Percentiles rank a stretch among this genome's conserved stretches.
Evolutionary conservation across 2,888 invertebrate genomes (phyloP).

Genomic region (Trachelus troglodyta): DNA sequence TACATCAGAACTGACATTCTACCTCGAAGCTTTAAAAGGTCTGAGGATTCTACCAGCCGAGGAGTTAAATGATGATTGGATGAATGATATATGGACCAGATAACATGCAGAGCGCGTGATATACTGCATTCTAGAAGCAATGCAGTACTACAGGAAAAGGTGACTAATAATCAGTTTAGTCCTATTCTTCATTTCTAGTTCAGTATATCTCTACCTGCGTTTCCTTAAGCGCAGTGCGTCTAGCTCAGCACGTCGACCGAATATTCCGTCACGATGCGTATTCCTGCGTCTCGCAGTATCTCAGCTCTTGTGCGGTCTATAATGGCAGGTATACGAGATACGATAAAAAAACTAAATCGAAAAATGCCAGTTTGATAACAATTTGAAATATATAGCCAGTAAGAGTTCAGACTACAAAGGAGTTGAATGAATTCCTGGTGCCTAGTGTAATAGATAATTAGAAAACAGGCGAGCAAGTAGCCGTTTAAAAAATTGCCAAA

Average conservation of each 20-base stretch:
- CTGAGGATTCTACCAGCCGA: conserved; percentile 81
- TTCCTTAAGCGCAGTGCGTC: not conserved
- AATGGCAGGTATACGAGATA: not conserved
- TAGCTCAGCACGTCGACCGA: not conserved
- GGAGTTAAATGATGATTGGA: conserved; percentile 79
- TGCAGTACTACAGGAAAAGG: conserved; percentile 46
- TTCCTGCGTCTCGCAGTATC: not conserved
- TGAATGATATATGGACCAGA: conserved; percentile 87
- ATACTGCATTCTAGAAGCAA: conserved; percentile 61
- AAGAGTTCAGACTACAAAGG: not conserved
- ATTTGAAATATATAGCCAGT: not conserved
- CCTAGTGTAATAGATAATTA: not conserved
- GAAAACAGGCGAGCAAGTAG: not conserved
- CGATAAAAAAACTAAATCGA: not conserved
- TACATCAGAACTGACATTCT: conserved; percentile 92
- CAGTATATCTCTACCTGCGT: not conserved
- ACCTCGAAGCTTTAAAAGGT: conserved; percentile 86
- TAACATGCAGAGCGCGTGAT: conserved; percentile 68
- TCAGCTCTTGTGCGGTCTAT: not conserved
- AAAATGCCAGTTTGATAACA: not conserved
- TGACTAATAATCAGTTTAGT: conserved; percentile 24
- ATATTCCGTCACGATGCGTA: not conserved
- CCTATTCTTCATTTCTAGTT: conserved; percentile 1
- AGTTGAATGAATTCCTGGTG: not conserved
- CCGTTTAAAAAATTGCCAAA: not conserved